A percentile compares a stretch with the other conserved stretches of the same genome.
Evolutionary conservation across 2,113 vertebrate species (phyloP).

Genomic region (Etia nguti): DNA sequence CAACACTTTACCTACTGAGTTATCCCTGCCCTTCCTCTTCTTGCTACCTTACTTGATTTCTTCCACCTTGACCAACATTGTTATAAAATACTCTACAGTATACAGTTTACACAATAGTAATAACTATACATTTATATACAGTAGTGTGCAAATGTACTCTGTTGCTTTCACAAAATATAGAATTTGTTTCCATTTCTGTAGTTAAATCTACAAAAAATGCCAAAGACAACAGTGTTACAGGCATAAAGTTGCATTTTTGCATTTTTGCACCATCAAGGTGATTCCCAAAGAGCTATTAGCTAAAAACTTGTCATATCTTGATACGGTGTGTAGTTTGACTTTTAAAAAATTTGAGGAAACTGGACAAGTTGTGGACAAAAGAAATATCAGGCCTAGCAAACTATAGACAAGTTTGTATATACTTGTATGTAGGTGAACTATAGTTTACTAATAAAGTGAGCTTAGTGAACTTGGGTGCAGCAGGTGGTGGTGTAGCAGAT

Average conservation of each 20-base stretch:
- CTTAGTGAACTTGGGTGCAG: neutral
- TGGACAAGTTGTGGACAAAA: neutral
- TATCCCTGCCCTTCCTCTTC: no score
- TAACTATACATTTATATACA: no score
- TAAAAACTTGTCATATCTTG: neutral
- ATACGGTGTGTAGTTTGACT: neutral
- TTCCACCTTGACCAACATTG: neutral
- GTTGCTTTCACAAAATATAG: neutral
- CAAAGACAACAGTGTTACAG: neutral
- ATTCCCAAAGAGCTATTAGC: neutral
- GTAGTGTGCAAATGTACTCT: neutral
- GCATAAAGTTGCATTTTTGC: neutral
- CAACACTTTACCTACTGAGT: no score
- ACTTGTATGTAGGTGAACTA: neutral
- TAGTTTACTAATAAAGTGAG: neutral
- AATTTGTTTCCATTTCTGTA: neutral
- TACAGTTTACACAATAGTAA: no score
- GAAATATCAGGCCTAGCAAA: neutral
- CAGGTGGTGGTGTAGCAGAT: neutral
- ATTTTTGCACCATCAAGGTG: neutral
- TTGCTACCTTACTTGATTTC: neutral
- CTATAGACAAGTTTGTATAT: neutral
- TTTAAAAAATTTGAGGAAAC: neutral
- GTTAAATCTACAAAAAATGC: neutral
- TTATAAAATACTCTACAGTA: neutral